Evolutionary conservation across 2,888 invertebrate species (phyloP).

Genomic region (Drosophila robusta): DNA sequence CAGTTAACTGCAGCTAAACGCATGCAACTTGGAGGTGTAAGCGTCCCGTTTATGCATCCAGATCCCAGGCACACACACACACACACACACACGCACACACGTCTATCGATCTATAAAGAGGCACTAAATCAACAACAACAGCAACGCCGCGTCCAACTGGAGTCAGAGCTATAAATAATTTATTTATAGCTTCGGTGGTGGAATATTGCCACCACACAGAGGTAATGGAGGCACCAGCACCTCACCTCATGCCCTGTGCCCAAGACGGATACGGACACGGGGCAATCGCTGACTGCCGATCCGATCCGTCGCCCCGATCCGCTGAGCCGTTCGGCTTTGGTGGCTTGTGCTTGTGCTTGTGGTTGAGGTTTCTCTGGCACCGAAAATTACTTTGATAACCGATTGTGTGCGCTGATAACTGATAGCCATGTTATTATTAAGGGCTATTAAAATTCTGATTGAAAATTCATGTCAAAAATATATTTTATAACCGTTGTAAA

Average conservation of each 20-base stretch:
- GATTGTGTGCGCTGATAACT: constrained; percentile 77
- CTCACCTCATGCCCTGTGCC: neutral
- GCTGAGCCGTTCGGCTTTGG: constrained; percentile 26
- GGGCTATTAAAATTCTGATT: constrained; percentile 85
- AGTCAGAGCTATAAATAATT: constrained; percentile 80
- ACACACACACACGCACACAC: constrained; percentile 19
- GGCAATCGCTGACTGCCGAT: constrained; percentile 49
- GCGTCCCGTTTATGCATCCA: constrained; percentile 37
- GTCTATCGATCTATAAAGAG: constrained; percentile 74
- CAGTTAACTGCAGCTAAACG: neutral
- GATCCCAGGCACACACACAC: constrained; percentile 37
- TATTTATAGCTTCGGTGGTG: constrained; percentile 80
- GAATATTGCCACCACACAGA: constrained; percentile 81
- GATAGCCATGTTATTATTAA: constrained; percentile 84
- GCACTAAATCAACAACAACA: constrained; percentile 82
- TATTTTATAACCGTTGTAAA: constrained; percentile 81
- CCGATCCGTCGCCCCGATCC: constrained; percentile 26
- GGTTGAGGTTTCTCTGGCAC: constrained; percentile 42
- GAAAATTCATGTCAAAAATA: constrained; percentile 84
- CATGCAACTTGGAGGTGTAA: neutral
- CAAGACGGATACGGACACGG: constrained; percentile 26
- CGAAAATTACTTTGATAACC: constrained; percentile 76
- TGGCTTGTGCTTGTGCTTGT: constrained; percentile 7
- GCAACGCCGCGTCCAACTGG: constrained; percentile 49
- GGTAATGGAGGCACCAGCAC: constrained; percentile 52